Evolutionary conservation across 37 sponge, comb jelly and placozoan species (phyloP).

Genomic region (Ianthella basta): DNA sequence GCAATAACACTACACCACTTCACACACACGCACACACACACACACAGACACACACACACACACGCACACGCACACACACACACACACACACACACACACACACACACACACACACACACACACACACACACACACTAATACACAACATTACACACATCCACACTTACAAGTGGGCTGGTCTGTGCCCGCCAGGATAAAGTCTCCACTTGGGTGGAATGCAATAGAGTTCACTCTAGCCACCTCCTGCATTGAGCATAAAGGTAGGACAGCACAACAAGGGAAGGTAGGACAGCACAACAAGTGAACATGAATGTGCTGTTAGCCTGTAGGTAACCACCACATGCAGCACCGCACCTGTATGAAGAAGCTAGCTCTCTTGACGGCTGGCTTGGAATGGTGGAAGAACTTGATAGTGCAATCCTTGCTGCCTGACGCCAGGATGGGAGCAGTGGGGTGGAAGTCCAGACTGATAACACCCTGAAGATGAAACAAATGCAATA

Average conservation of each 20-base stretch:
- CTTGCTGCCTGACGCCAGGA: conserved; percentile 86
- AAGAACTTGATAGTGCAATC: conserved; percentile 92
- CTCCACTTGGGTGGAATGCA: conserved; percentile 90
- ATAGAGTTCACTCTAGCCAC: conserved; percentile 72
- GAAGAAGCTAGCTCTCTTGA: conserved; percentile 75
- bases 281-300: no score
- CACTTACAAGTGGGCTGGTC: conserved; percentile 79
- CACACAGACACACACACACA: no score
- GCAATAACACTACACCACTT: no score
- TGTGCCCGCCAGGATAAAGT: conserved; percentile 87
- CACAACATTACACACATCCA: no score
- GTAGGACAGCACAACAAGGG: not conserved
- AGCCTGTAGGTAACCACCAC: no score
- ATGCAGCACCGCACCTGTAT: conserved; percentile 40
- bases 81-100: no score
- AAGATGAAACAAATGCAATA: not conserved
- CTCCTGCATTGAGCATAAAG: conserved; percentile 46
- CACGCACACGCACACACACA: no score
- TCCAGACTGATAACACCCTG: conserved; percentile 81
- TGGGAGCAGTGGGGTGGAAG: conserved; percentile 89
- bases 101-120: no score
- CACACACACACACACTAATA: no score
- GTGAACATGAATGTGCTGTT: no score
- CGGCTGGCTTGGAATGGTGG: conserved; percentile 87
- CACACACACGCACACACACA: no score